Evolutionary conservation across 2,113 vertebrate genomes (phyloP).

Genomic region (Nibea coibor): DNA sequence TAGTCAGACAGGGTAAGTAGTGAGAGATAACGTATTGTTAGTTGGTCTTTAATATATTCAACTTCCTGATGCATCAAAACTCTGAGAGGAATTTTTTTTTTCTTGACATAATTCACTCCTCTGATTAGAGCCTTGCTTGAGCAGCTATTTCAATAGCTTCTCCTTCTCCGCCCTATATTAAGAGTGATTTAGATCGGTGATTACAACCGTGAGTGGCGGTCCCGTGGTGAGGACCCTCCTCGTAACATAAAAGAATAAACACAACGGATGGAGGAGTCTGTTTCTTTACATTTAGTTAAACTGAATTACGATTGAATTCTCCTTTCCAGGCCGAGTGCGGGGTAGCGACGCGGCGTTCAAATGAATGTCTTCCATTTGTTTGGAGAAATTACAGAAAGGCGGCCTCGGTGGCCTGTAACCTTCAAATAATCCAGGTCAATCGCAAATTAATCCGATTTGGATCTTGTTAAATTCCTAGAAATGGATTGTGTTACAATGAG

Average conservation of each 20-base stretch:
- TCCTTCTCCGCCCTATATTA: neutral
- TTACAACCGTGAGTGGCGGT: neutral
- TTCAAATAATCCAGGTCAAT: constrained; percentile 51
- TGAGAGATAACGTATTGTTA: neutral
- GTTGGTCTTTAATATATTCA: neutral
- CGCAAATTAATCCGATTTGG: constrained; percentile 54
- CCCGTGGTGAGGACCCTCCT: constrained; percentile 9
- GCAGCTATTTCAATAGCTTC: too few relatives aligned
- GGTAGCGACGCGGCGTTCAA: constrained; percentile 27
- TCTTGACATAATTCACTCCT: neutral
- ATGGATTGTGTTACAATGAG: constrained; percentile 9
- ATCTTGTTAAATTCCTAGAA: constrained; percentile 34
- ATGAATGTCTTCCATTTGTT: constrained; percentile 65
- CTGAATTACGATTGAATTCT: constrained; percentile 68
- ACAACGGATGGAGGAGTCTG: neutral
- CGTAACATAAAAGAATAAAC: constrained; percentile 15
- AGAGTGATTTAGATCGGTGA: constrained; percentile 4
- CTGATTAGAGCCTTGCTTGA: neutral
- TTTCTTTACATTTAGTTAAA: constrained; percentile 47
- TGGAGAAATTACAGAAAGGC: constrained; percentile 37
- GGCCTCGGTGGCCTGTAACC: constrained; percentile 40
- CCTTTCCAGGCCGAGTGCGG: constrained; percentile 50
- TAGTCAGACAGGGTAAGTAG: neutral
- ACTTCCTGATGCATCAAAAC: neutral
- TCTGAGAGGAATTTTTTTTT: neutral